Percentiles rank a stretch among this genome's conserved stretches.
Evolutionary conservation across 2,113 vertebrate species (phyloP).

Genomic region (Pycnonotus jocosus): DNA sequence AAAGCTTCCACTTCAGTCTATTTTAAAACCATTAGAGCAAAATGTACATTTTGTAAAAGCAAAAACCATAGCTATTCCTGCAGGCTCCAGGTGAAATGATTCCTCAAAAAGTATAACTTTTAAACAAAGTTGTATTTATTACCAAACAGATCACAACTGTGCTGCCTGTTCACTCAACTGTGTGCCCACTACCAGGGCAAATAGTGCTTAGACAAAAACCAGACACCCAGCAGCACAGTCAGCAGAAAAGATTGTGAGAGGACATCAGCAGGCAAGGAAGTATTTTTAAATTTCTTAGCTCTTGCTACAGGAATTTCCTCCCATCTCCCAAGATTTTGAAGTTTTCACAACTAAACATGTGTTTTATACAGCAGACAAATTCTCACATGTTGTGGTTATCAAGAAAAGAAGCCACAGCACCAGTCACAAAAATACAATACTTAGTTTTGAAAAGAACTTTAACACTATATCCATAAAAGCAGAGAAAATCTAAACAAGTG

Average conservation of each 20-base stretch:
- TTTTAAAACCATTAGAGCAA: neutral
- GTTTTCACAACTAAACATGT: neutral
- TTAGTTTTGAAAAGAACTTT: neutral
- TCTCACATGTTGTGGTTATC: neutral
- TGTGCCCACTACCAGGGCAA: neutral
- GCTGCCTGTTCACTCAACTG: neutral
- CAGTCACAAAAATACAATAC: neutral
- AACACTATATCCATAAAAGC: neutral
- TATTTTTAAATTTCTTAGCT: neutral
- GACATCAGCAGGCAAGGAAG: neutral
- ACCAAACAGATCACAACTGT: neutral
- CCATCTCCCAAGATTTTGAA: neutral
- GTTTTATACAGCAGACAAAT: neutral
- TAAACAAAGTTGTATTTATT: neutral
- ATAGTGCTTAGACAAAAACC: accelerated
- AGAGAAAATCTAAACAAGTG: neutral
- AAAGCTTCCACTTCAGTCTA: neutral
- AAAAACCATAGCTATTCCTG: neutral
- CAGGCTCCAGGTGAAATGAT: neutral
- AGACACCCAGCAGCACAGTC: neutral
- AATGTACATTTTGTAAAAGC: neutral
- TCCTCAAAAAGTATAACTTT: neutral
- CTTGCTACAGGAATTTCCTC: neutral
- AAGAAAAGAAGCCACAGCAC: neutral
- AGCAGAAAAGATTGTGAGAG: neutral